Percentiles rank a stretch among this genome's conserved stretches.
phyloP scores from a whole-genome alignment of 64 coral and sea anemone species.

The Porites lutea region DNA sequence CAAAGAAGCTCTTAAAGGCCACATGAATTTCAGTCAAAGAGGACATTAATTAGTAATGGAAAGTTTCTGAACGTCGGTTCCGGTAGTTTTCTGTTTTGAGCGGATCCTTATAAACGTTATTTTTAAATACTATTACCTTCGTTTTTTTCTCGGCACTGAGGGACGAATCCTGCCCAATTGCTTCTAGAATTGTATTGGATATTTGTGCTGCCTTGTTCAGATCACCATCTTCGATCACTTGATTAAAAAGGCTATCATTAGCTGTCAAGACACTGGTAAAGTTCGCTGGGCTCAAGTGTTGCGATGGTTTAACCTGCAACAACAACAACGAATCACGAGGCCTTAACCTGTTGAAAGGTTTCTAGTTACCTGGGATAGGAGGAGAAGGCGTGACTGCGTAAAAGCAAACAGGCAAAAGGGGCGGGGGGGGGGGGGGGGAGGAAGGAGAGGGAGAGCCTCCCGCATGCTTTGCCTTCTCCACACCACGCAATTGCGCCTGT shows the following conservation, averaged over 20 bases:
- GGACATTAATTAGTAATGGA: too few relatives aligned
- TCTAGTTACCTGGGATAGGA: background rate
- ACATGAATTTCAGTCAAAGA: too few relatives aligned
- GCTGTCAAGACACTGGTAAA: background rate
- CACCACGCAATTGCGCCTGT: too few relatives aligned
- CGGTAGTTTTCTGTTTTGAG: too few relatives aligned
- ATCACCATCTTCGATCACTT: background rate
- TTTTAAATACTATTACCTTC: background rate
- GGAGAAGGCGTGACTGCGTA: too few relatives aligned
- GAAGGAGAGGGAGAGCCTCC: too few relatives aligned
- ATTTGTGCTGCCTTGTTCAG: slow-evolving; percentile 20
- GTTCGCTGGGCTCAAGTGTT: background rate
- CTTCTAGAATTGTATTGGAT: slow-evolving; percentile 15
- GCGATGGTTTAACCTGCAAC: background rate
- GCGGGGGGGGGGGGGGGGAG: too few relatives aligned
- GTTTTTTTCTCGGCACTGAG: background rate
- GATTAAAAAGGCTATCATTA: background rate
- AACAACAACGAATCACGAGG: background rate
- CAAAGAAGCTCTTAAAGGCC: too few relatives aligned
- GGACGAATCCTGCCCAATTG: background rate
- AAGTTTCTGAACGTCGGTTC: too few relatives aligned
- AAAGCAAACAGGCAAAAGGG: too few relatives aligned
- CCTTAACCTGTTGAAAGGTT: background rate
- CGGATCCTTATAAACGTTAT: background rate
- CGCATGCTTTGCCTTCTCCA: too few relatives aligned